Evolutionary conservation across 2,113 vertebrate genomes (phyloP), one percentile per base, ranked within the genome.

Genomic region (Turdus rufiventris): DNA sequence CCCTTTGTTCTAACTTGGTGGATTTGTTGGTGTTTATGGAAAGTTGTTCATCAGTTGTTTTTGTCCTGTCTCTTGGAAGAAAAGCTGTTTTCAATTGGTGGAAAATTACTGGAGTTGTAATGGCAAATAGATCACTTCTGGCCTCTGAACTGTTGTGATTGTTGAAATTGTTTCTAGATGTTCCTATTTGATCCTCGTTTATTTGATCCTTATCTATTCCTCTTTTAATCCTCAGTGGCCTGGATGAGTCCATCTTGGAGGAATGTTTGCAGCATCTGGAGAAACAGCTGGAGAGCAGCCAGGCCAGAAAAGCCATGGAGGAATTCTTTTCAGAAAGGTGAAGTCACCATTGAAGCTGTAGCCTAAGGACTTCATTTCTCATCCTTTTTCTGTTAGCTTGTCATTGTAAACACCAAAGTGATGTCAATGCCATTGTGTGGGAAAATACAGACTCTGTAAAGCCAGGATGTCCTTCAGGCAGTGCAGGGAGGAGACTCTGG

Each of bases 301-400:
- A 99, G 94, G 98, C 99, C 56, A 98, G 99, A 58, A 99, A 99
- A 97, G 99, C 99, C 78, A 99, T 99, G 99, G 99, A 99, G 86
- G 99, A 99, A 73, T 99, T 99, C 97, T 99, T 99, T 85, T 99
- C 99, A 7, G 99, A 99, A 96, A 99, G 99, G 99, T 99, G 98
- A 96, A 88, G 23, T 47, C 29, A 28, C 38, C 13, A 2, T 47
- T 33, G 42, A 21, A 78, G 33, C 29, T 57, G 8, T 42, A 82
- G 53, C 18, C 53, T n/a, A 38, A 57, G 45, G 54, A 17, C 36
- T 62, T 48, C 0, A 11, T 51, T 79, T 80, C 51, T 72, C 10
- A 14, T 85, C 34, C 15, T 45, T 86, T 70, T 48, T 24, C 34
- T 75, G 16, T 89, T 56, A n/a, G 7, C 43, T 92, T 86, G 51